A percentile compares a stretch with the other conserved stretches of the same genome.
phyloP scores from a whole-genome alignment of 2,888 invertebrate species.

The Cerastis leucographa region DNA sequence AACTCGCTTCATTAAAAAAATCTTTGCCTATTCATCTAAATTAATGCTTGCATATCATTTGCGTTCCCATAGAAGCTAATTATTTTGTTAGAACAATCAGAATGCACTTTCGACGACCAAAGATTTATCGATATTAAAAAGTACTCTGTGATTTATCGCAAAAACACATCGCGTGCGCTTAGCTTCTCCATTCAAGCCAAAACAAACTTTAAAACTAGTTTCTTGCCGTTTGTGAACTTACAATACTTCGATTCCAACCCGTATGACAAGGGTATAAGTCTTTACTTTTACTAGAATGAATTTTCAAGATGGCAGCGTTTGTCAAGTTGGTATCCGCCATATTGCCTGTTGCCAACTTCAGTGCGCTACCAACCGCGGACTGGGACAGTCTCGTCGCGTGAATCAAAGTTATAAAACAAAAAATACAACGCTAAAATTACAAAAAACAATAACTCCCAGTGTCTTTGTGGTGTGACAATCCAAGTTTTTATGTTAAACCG shows the following conservation, averaged over 20 bases:
- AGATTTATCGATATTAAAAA: constrained; percentile 60
- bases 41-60: constrained; percentile 46
- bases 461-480: constrained; percentile 36
- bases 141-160: no score
- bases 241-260: constrained; percentile 21
- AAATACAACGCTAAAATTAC: constrained; percentile 30
- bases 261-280: constrained; percentile 12
- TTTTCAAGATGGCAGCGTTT: constrained; percentile 41
- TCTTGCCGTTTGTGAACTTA: constrained; percentile 17
- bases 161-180: constrained; percentile 64
- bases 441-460: constrained; percentile 30
- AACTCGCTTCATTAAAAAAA: constrained; percentile 13
- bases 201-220: constrained; percentile 50
- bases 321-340: constrained; percentile 43
- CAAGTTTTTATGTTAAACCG: constrained; percentile 35
- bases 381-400: constrained; percentile 31
- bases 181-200: constrained; percentile 37
- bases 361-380: constrained; percentile 39
- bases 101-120: constrained; percentile 66
- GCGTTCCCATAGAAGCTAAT: constrained; percentile 47
- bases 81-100: constrained; percentile 53
- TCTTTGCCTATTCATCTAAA: constrained; percentile 27
- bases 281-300: background rate
- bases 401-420: constrained; percentile 27
- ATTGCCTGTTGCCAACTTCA: constrained; percentile 60